Evolutionary conservation across 2,888 invertebrate species (phyloP), one percentile per base, ranked within the genome.

Genomic region (Sacculina carcini): DNA sequence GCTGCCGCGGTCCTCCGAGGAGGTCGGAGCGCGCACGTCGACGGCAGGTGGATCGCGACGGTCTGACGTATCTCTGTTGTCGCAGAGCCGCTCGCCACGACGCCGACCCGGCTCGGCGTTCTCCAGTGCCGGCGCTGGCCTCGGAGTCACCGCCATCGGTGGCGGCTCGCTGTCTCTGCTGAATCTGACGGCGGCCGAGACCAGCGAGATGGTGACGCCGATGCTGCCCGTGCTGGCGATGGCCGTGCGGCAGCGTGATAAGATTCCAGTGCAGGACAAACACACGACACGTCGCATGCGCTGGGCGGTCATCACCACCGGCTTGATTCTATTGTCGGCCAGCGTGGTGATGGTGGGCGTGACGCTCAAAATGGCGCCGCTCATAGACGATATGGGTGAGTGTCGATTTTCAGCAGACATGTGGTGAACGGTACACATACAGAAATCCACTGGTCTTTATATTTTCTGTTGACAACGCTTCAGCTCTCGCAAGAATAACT

Each of bases 341-440:
- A 86, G 87, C 66, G 74, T 90, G 60, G 71, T 89, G 57, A 71
- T 90, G 54, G 87, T 90, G 29, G 89, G 87, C 16, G 80, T 89
- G 52, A 89, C 89, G 5, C 70, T 90, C 29, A 72, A 87, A 56
- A 86, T 90, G 85, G 87, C 89, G 14, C 89, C 89, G 12, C 78
- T 89, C 58, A 90, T 90, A 61, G 89, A 90, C 64, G 87, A 87
- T 62, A 83, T 89, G 79, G 87, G 89, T 89, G 68, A 78, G 82
- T 75, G n/a, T n/a, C n/a, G n/a, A n/a, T n/a, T n/a, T n/a, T n/a
- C n/a, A n/a, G n/a, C n/a, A n/a, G n/a, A n/a, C n/a, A n/a, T n/a
- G n/a, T n/a, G n/a, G n/a, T n/a, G n/a, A n/a, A n/a, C n/a, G n/a
- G n/a, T n/a, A n/a, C n/a, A n/a, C n/a, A n/a, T n/a, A n/a, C n/a